phyloP scores from a whole-genome alignment of 2,888 invertebrate species.

The Halictus quadricinctus region DNA sequence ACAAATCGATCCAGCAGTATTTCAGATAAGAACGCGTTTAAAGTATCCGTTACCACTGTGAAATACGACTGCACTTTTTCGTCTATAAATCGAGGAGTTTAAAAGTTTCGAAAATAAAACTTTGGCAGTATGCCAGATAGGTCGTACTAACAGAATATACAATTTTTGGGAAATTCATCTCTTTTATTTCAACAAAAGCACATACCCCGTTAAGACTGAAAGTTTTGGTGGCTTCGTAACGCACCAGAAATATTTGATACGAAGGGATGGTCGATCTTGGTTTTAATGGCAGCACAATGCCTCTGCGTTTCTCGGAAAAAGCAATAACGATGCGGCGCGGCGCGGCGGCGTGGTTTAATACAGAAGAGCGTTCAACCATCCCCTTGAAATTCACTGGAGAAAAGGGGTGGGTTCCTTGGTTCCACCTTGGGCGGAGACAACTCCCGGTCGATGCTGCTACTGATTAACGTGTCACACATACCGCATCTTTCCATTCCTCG shows the following conservation, averaged over 20 bases:
- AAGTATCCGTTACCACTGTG: no score
- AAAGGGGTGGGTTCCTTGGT: conserved; percentile 44
- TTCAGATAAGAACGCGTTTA: no score
- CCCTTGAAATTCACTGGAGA: conserved; percentile 52
- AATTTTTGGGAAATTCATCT: not conserved
- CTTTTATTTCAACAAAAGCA: not conserved
- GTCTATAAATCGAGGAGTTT: no score
- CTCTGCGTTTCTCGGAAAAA: conserved; percentile 47
- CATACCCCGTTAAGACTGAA: not conserved
- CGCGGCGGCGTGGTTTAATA: conserved; percentile 33
- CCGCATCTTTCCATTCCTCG: conserved; percentile 56
- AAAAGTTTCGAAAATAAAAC: no score
- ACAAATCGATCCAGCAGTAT: no score
- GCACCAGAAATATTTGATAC: not conserved
- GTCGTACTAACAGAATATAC: not conserved
- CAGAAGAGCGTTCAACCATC: conserved; percentile 36
- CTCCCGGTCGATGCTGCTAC: conserved; percentile 67
- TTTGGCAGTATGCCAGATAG: not conserved
- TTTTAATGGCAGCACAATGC: conserved; percentile 45
- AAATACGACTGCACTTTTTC: no score
- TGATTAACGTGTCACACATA: conserved; percentile 74
- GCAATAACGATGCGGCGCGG: conserved; percentile 44
- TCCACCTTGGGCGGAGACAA: conserved; percentile 51
- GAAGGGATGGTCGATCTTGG: conserved; percentile 4
- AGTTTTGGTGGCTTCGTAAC: not conserved